Base-by-base conservation (phyloP, 2,797 vertebrate genomes). In the Philypnodon macrostomus region DNA sequence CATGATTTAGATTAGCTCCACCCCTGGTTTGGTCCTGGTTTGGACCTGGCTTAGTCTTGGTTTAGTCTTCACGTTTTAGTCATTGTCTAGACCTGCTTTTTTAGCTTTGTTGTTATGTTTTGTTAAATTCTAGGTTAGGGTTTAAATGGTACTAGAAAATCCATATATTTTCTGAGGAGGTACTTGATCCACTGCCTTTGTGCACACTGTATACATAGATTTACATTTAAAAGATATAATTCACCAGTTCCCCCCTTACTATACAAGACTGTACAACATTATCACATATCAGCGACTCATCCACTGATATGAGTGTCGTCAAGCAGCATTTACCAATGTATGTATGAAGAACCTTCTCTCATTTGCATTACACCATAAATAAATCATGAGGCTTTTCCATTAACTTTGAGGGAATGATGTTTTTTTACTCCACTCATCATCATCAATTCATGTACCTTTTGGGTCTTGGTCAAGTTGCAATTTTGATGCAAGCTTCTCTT, bases 281-380 rank as follows among this genome's bases (percentile, higher is more conserved):
- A n/a, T n/a, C n/a, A n/a, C 52, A 16, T 19, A 30, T 53, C 45
- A 74, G 42, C 58, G 47, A 4, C 44, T 56, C 58, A 11, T 67
- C 67, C 50, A 49, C 40, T 38, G 45, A 42, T 60, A 63, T 36
- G 63, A 72, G 67, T 29, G 49, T 75, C 52, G 31, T 79, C 58
- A 51, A 46, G 19, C 34, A 36, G 46, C 45, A 33, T 50, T 55
- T 48, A 7, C 14, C 26, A 26, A 27, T 37, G 26, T 18, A 37
- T 17, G n/a, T n/a, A n/a, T n/a, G n/a, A 37, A 31, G 19, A 45
- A 1, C 41, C 51, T 16, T 44, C 52, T 67, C 36, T 57, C 50
- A 18, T 44, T 44, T 27, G 35, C 48, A 61, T 45, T 33, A 61
- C 36, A 31, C 13, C 35, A n/a, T 5, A 21, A 24, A 37, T 7